phyloP scores from a whole-genome alignment of 1,140 invertebrate species.

The Pararge aegeria region DNA sequence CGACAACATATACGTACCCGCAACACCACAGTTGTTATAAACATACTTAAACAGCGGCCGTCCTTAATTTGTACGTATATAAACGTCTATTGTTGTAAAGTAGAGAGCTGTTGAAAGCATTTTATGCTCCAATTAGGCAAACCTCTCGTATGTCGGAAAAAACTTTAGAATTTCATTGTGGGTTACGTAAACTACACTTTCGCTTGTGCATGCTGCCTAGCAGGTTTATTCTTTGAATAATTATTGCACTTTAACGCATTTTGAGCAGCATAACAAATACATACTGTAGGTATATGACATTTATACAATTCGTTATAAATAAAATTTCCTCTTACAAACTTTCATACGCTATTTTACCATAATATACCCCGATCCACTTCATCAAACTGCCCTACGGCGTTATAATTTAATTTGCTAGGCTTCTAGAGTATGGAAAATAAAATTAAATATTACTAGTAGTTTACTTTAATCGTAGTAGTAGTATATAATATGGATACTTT shows the following conservation, averaged over 20 bases:
- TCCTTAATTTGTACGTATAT: constrained; percentile 36
- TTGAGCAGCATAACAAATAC: too few relatives aligned
- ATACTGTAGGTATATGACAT: too few relatives aligned
- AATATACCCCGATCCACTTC: too few relatives aligned
- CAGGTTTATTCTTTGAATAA: neutral
- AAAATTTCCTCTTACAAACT: too few relatives aligned
- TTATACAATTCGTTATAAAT: too few relatives aligned
- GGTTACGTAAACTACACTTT: constrained; percentile 33
- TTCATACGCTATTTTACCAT: too few relatives aligned
- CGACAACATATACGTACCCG: neutral
- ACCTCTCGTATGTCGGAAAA: constrained; percentile 43
- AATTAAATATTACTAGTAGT: too few relatives aligned
- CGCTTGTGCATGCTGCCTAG: constrained; percentile 1
- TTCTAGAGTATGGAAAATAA: too few relatives aligned
- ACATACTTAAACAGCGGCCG: constrained; percentile 20
- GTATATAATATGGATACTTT: too few relatives aligned
- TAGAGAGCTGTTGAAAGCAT: constrained; percentile 48
- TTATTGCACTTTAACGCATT: neutral
- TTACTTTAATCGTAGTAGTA: too few relatives aligned
- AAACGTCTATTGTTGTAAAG: constrained; percentile 49
- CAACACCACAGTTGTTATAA: constrained; percentile 15
- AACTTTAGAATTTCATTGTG: constrained; percentile 27
- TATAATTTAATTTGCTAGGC: too few relatives aligned
- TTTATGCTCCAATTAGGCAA: constrained; percentile 52
- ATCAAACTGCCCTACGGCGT: too few relatives aligned